phyloP scores from a whole-genome alignment of 2,113 vertebrate genomes.

The Notarius quadriscutis region DNA sequence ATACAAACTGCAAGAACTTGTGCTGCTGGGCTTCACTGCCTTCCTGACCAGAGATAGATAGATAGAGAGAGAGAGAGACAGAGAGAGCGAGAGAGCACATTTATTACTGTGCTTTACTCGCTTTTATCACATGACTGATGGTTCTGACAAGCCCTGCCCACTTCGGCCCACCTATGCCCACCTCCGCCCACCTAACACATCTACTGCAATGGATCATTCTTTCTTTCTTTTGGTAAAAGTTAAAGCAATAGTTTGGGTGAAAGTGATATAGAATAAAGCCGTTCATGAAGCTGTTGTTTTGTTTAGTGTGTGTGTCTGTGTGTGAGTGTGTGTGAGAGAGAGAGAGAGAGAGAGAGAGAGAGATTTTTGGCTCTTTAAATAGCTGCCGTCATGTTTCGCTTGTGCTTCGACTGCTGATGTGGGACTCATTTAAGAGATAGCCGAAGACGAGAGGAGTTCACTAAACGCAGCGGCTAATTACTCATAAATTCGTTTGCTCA shows the following conservation, averaged over 20 bases:
- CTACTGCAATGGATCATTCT: not conserved
- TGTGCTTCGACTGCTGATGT: conserved; percentile 38
- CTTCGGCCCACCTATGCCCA: too few relatives aligned
- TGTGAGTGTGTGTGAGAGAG: not conserved
- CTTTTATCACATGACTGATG: not conserved
- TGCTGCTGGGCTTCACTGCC: conserved; percentile 36
- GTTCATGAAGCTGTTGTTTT: not conserved
- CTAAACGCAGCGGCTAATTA: conserved; percentile 54
- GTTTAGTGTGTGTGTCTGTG: not conserved
- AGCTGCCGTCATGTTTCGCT: conserved; percentile 16
- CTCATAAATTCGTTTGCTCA: conserved; percentile 55
- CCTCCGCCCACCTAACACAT: not conserved
- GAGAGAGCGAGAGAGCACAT: conserved; percentile 1
- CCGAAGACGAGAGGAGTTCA: conserved; percentile 31
- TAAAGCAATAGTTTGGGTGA: not conserved
- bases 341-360: not conserved
- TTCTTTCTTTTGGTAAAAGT: not conserved
- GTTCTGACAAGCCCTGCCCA: conserved; percentile 16
- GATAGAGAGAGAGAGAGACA: too few relatives aligned
- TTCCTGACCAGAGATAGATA: conserved; percentile 25
- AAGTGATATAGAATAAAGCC: not conserved
- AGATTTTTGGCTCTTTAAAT: conserved; percentile 26
- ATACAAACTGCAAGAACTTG: conserved; percentile 50
- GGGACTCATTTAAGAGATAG: conserved; percentile 45
- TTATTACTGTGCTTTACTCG: conserved; percentile 43